Evolutionary conservation across 2,888 invertebrate genomes (phyloP).

Genomic region (Athalia cordata): DNA sequence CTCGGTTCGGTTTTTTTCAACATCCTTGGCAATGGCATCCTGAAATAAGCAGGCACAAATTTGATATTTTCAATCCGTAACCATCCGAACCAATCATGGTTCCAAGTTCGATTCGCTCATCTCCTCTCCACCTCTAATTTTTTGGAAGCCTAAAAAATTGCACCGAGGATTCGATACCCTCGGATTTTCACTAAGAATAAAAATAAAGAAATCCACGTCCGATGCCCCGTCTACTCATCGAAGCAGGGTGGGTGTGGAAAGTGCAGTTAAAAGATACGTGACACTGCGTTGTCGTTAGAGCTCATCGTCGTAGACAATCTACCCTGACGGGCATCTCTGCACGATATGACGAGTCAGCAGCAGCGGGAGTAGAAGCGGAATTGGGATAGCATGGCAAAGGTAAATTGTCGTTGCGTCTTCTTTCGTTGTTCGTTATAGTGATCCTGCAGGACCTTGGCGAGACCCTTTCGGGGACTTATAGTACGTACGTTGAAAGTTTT

Average conservation of each 20-base stretch:
- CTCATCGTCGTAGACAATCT: constrained; percentile 38
- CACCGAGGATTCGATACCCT: too few relatives aligned
- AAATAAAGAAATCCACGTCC: neutral
- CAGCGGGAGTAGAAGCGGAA: neutral
- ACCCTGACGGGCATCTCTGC: constrained; percentile 9
- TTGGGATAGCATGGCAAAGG: neutral
- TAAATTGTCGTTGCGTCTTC: neutral
- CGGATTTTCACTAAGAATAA: too few relatives aligned
- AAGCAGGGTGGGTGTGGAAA: neutral
- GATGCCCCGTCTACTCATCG: neutral
- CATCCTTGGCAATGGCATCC: constrained; percentile 55
- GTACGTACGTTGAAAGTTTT: neutral
- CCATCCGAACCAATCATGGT: neutral
- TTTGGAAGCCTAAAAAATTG: too few relatives aligned
- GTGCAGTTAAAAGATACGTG: constrained; percentile 4
- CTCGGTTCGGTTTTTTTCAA: constrained; percentile 63
- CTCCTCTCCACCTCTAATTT: too few relatives aligned
- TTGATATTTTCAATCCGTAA: neutral
- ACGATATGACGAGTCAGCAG: constrained; percentile 32
- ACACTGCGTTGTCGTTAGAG: constrained; percentile 35
- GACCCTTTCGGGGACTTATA: neutral
- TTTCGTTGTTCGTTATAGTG: neutral
- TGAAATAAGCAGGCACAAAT: constrained; percentile 2
- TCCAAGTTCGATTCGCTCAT: too few relatives aligned
- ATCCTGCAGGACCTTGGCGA: constrained; percentile 9